These are phyloP conservation scores for Acleris laterana DNA, from an alignment of 2,888 invertebrate genomes.

Conservation along the genomic window DNA sequence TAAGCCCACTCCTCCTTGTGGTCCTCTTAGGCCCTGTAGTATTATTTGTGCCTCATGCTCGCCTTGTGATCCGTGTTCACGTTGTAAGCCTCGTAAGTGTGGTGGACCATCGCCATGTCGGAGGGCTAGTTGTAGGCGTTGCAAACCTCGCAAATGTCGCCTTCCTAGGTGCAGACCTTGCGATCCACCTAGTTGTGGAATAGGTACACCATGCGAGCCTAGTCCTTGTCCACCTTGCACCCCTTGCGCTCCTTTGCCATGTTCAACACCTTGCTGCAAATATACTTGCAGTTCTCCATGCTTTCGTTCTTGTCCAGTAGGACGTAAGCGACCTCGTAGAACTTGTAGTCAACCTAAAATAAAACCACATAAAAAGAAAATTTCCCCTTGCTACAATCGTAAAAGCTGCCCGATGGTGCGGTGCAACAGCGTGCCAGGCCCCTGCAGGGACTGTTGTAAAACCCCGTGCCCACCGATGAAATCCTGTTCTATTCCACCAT, in stretches of 20 bases:
- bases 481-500: conserved; percentile 50
- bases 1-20: neutral
- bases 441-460: conserved; percentile 50
- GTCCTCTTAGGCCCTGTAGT: neutral
- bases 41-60: conserved; percentile 1
- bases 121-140: conserved; percentile 3
- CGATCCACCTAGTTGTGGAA: conserved; percentile 23
- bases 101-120: conserved; percentile 28
- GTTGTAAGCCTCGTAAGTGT: conserved; percentile 31
- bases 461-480: conserved; percentile 48
- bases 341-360: conserved; percentile 63
- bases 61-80: conserved; percentile 38
- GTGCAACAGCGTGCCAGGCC: conserved; percentile 63
- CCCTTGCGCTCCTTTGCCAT: conserved; percentile 35
- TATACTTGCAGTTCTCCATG: conserved; percentile 53
- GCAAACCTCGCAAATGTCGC: conserved; percentile 22
- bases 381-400: conserved; percentile 71
- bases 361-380: conserved; percentile 56
- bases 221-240: conserved; percentile 37
- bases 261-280: conserved; percentile 40
- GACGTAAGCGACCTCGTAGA: conserved; percentile 57
- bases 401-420: conserved; percentile 62
- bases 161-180: conserved; percentile 24
- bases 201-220: conserved; percentile 37
- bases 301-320: conserved; percentile 63